Conservation (phyloP, 2,113 vertebrate genomes). For the Phrynosoma platyrhinos region DNA sequence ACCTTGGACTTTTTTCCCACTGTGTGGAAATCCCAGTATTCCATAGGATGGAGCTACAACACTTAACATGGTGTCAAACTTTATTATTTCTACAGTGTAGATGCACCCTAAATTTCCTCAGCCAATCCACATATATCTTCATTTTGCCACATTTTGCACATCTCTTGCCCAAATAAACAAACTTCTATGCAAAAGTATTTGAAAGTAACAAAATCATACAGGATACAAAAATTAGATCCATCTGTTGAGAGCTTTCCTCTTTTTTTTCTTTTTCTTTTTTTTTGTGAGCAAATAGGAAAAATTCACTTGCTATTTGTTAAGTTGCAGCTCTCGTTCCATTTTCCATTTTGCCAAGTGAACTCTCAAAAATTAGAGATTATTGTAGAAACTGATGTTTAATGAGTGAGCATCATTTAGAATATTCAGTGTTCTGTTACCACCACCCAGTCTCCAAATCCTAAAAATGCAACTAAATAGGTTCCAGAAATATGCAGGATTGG, state of each 20-base stretch:
- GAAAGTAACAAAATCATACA: slow-evolving; percentile 29
- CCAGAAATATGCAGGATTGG: slow-evolving; percentile 52
- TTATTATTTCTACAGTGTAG: too few relatives aligned
- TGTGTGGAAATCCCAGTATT: too few relatives aligned
- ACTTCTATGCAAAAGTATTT: slow-evolving; percentile 25
- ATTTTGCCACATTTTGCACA: neutral
- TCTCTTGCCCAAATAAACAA: neutral
- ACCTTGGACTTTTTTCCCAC: too few relatives aligned
- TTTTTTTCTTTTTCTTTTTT: neutral
- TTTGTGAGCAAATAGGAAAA: slow-evolving; percentile 55
- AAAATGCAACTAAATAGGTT: slow-evolving; percentile 60
- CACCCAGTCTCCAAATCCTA: slow-evolving; percentile 58
- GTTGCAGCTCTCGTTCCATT: slow-evolving; percentile 60
- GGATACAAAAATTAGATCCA: slow-evolving; percentile 63
- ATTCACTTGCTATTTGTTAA: slow-evolving; percentile 56
- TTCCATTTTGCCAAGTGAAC: slow-evolving; percentile 71
- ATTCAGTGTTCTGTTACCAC: slow-evolving; percentile 58
- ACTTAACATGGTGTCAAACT: too few relatives aligned
- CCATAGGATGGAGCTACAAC: too few relatives aligned
- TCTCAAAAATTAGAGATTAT: slow-evolving; percentile 74
- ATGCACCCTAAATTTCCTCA: too few relatives aligned
- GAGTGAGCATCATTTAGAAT: slow-evolving; percentile 70
- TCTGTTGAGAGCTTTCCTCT: slow-evolving; percentile 68
- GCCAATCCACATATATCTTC: neutral
- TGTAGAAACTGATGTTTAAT: slow-evolving; percentile 71